phyloP scores from a whole-genome alignment of 1,140 invertebrate species.

The Aphelinus certus region DNA sequence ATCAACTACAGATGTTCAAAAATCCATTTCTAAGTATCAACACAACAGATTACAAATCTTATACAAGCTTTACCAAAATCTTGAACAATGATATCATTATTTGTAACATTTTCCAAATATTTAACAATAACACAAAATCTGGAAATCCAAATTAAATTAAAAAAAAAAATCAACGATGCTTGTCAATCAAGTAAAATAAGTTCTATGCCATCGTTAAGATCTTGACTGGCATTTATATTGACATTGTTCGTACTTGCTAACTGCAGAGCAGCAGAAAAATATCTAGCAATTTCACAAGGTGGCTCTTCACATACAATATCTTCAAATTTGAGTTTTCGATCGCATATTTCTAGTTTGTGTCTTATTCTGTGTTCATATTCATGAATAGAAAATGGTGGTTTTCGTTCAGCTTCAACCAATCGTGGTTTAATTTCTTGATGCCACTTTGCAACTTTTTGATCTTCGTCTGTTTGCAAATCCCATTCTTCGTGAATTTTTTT shows the following conservation, averaged over 20 bases:
- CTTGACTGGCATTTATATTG: conserved; percentile 36
- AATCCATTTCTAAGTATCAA: too few species aligned
- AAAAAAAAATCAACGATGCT: too few species aligned
- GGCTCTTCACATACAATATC: conserved; percentile 45
- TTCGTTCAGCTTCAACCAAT: conserved; percentile 49
- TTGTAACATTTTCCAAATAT: too few species aligned
- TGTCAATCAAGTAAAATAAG: conserved; percentile 29
- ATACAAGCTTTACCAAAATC: too few species aligned
- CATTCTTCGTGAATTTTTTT: conserved; percentile 48
- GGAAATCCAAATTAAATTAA: too few species aligned
- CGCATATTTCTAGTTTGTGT: conserved; percentile 39
- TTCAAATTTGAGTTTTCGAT: conserved; percentile 47
- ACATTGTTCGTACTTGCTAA: conserved; percentile 51
- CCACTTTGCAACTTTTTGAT: conserved; percentile 53
- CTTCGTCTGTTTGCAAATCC: conserved; percentile 45
- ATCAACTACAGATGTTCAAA: too few species aligned
- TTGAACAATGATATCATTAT: too few species aligned
- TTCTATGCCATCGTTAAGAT: conserved; percentile 35
- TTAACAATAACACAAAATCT: too few species aligned
- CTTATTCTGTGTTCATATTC: conserved; percentile 53
- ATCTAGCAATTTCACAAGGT: conserved; percentile 54
- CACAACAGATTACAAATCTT: too few species aligned
- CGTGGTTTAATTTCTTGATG: conserved; percentile 54
- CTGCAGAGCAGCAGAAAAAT: conserved; percentile 56
- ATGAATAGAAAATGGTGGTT: conserved; percentile 51